Evolutionary conservation across 2,113 vertebrate genomes (phyloP), one percentile per base, ranked within the genome.

Genomic region (Microtus montanus): DNA sequence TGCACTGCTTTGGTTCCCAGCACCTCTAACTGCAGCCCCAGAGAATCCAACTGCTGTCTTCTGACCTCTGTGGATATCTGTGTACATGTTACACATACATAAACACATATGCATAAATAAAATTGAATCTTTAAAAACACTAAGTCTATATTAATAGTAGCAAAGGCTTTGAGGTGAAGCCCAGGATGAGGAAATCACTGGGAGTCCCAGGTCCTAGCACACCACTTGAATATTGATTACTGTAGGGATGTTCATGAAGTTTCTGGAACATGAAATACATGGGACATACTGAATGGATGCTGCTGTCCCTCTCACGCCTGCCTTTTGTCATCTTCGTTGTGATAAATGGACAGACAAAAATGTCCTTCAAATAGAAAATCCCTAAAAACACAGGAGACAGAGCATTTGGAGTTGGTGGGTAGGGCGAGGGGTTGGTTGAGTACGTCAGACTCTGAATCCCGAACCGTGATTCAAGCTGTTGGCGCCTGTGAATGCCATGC

Each of bases 401-500:
- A 66, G 7, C 2, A 24, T 22, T 52, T n/a, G 28, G 44, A 28
- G n/a, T 15, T 9, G 10, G 1, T 1, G 6, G 35, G 22, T 13
- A 7, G 24, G 49, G 54, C 5, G 2, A 28, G 2, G 8, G 13
- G 33, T n/a, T 17, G 1, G 12, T 30, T 19, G 7, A 22, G 35
- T n/a, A 52, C n/a, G 12, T 12, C 4, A 24, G 1, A 66, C 15
- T 13, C 47, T n/a, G 2, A 11, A 2, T 2, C 38, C 33, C 1
- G 28, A 8, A 5, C 17, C 1, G 6, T 63, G 49, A 30, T n/a
- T 47, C 14, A 2, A 3, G 33, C 26, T 33, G 64, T n/a, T 24
- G 19, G 8, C 58, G 1, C 4, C 33, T 0, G 3, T 10, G 58
- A 41, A 33, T 58, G 11, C 4, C 0, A 4, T 1, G 6, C 7